Percentiles rank a stretch among this genome's conserved stretches.
Conservation (phyloP, 2,113 vertebrate species). For the Vidua chalybeata region DNA sequence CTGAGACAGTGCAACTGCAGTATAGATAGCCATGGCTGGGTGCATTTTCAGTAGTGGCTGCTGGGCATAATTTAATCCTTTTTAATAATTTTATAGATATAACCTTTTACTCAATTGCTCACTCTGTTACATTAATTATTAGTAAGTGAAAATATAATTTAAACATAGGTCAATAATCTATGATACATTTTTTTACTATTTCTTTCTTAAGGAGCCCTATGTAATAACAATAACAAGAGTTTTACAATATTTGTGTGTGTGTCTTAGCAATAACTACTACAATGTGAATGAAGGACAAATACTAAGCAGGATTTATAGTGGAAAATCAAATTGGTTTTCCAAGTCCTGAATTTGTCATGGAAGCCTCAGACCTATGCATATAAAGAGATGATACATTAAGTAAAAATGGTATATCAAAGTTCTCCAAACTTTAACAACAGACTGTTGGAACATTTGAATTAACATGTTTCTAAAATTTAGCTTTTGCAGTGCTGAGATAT, state of each 20-base stretch:
- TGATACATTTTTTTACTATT: neutral
- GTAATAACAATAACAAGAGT: neutral
- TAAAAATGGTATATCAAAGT: neutral
- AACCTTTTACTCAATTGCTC: constrained; percentile 47
- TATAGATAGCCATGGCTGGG: constrained; percentile 4
- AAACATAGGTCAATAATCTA: constrained; percentile 26
- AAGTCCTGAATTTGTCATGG: neutral
- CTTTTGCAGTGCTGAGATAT: neutral
- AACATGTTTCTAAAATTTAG: neutral
- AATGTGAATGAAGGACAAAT: neutral
- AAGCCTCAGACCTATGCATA: neutral
- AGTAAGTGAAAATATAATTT: constrained; percentile 52
- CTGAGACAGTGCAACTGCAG: neutral
- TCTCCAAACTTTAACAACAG: neutral
- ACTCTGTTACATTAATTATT: constrained; percentile 49
- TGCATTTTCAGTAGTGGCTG: constrained; percentile 31
- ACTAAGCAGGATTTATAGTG: neutral
- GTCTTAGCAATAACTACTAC: neutral
- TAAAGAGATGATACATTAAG: neutral
- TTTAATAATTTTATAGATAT: constrained; percentile 61
- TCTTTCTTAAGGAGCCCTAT: neutral
- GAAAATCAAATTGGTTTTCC: neutral
- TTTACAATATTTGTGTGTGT: neutral
- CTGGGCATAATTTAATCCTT: constrained; percentile 50
- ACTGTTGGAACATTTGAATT: neutral